Base-by-base conservation (phyloP, 2,888 invertebrate species). In the Plebejus anna region DNA sequence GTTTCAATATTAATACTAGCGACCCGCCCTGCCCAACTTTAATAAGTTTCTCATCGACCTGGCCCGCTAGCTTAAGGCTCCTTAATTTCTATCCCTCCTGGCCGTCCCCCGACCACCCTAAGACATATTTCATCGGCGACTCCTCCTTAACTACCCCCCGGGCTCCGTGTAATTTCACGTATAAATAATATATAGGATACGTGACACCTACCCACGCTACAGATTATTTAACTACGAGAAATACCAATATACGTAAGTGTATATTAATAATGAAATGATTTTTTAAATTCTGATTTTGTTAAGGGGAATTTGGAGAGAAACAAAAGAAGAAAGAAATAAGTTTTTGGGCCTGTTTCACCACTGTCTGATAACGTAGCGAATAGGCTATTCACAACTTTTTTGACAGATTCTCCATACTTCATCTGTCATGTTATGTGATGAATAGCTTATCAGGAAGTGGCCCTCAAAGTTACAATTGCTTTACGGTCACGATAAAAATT, bases 61-160 rank as follows among this genome's bases (percentile, higher is more conserved):
- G 83, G 83, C 82, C 84, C 83, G 84, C 85, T 84, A 86, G 91
- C 90, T 92, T 91, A 92, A 91, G 91, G 90, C 89, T 87, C 90
- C 91, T 90, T 90, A 89, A 88, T 85, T 83, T 86, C 81, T 81
- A 84, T 82, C 83, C 80, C 76, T 80, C 78, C 78, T 79, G 80
- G 79, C 79, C 79, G 76, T 81, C 83, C 79, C 82, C 78, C 80
- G 79, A 80, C 82, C 83, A 66, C 89, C 89, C 88, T 83, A 94
- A 94, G 93, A 93, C 92, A 94, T 93, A 94, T 93, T 93, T 94
- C 93, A 93, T 93, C 90, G 89, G 85, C 85, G 88, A 87, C 89
- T 88, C 87, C 89, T 87, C 90, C 88, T 89, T 90, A 90, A 90
- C 88, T 85, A 88, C 87, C 87, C 81, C 85, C 85, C 86, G 83